Percentiles rank a stretch among this genome's conserved stretches.
Conservation (phyloP, 1,140 invertebrate species). For the Bradynema listronoti region DNA sequence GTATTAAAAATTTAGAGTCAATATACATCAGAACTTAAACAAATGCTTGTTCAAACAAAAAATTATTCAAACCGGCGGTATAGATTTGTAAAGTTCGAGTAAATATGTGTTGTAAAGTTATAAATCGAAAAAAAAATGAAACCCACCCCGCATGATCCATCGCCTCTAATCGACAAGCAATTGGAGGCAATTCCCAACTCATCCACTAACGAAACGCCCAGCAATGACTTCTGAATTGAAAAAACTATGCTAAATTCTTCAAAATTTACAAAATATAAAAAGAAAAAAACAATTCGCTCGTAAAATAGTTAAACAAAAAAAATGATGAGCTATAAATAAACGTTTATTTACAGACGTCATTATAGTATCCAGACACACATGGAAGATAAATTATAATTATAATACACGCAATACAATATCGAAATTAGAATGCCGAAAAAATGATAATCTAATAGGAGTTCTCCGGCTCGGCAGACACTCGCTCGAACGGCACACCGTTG, state of each 20-base stretch:
- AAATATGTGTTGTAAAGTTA: not conserved
- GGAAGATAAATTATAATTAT: not conserved
- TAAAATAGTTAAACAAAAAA: not conserved
- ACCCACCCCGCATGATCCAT: constrained; percentile 39
- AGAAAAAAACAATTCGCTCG: not conserved
- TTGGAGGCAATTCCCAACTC: constrained; percentile 36
- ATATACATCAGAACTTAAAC: too few species aligned
- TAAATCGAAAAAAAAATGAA: constrained; percentile 4
- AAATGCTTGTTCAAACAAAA: too few species aligned
- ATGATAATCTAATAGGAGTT: too few species aligned
- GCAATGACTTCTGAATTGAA: constrained; percentile 30
- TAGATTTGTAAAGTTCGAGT: constrained; percentile 13
- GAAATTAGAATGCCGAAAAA: too few species aligned
- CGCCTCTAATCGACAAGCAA: constrained; percentile 29
- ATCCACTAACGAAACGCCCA: constrained; percentile 49
- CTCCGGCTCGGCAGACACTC: too few species aligned
- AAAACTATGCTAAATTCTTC: not conserved
- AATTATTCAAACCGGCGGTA: constrained; percentile 4
- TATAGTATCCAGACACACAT: constrained; percentile 1
- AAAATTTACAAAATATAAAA: not conserved
- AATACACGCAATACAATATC: too few species aligned
- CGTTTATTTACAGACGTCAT: constrained; percentile 10
- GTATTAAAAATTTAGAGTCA: too few species aligned
- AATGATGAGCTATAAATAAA: constrained; percentile 4
- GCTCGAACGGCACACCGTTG: too few species aligned